Evolutionary conservation across 2,888 invertebrate species (phyloP).

Genomic region (Ochropacha duplaris): DNA sequence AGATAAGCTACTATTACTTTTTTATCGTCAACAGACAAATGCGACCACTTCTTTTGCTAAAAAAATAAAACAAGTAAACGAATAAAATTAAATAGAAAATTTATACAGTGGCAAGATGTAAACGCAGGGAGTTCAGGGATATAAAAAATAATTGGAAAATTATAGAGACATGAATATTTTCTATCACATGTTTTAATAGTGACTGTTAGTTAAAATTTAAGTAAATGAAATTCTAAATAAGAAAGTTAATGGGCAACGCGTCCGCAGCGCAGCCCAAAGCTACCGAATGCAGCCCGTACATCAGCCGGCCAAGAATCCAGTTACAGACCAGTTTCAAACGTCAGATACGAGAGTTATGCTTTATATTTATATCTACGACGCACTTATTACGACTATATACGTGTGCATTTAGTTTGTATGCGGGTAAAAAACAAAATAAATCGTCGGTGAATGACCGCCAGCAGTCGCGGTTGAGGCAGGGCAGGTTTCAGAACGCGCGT

Average conservation of each 20-base stretch:
- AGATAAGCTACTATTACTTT: too few relatives aligned
- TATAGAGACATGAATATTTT: constrained; percentile 6
- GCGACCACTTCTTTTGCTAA: background rate
- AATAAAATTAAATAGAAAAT: background rate
- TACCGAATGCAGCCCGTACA: constrained; percentile 38
- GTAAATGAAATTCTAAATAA: constrained; percentile 40
- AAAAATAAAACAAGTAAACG: too few relatives aligned
- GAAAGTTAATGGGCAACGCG: constrained; percentile 28
- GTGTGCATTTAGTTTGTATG: constrained; percentile 71
- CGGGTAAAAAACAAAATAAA: constrained; percentile 79
- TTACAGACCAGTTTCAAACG: constrained; percentile 65
- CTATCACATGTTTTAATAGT: background rate
- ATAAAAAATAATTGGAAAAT: background rate
- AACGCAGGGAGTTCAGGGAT: too few relatives aligned
- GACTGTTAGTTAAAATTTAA: constrained; percentile 25
- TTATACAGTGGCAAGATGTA: background rate
- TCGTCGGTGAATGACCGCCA: constrained; percentile 70
- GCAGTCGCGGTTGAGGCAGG: constrained; percentile 68
- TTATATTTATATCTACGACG: constrained; percentile 58
- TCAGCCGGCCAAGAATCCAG: constrained; percentile 52
- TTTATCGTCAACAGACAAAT: too few relatives aligned
- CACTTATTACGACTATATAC: constrained; percentile 58
- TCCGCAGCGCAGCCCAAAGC: constrained; percentile 44
- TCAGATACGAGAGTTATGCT: constrained; percentile 65
- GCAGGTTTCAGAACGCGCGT: constrained; percentile 52